Evolutionary conservation across 1,140 invertebrate genomes (phyloP), one percentile per base, ranked within the genome.

Genomic region (Drosophila serrata): DNA sequence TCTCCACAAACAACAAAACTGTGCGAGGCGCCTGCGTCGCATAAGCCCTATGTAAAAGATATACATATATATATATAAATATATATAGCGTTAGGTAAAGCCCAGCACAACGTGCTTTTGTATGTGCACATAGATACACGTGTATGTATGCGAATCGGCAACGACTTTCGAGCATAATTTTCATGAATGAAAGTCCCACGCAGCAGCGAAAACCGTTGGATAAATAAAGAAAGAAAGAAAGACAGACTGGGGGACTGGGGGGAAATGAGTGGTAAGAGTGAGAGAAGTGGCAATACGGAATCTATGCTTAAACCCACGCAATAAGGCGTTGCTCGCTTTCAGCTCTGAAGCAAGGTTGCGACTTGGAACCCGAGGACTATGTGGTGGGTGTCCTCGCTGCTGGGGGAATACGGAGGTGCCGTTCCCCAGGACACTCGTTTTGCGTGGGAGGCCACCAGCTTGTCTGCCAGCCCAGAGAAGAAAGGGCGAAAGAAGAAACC

Each of bases 171-270:
- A 75, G 53, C 68, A 57, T 74, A 88, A 80, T 88, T 91, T 92
- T 92, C 90, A 92, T 92, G 90, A 92, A 92, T 92, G 90, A 92
- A 92, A 92, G 69, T 82, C 90, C 86, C 90, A 92, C 90, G 82
- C 78, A 82, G 64, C 45, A 53, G 65, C 65, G 17, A 65, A 56
- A 78, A 67, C 60, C 59, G 64, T 74, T 60, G 68, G 46, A 57
- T 37, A 42, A 39, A 42, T 43, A 75, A 67, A 55, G 62, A 76
- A 59, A 57, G 33, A 46, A 51, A 61, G 33, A 43, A 37, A 55
- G 42, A 56, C 31, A 56, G 37, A 6, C 24, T 13, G 9, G 53
- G 29, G 4, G 11, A 29, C 17, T 2, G 24, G 29, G 31, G 11
- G 35, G 22, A 8, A n/a, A 17, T 9, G n/a, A 17, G 2, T 27